Base-by-base conservation (phyloP, 2,888 invertebrate species). In the Ecdyonurus torrentis region DNA sequence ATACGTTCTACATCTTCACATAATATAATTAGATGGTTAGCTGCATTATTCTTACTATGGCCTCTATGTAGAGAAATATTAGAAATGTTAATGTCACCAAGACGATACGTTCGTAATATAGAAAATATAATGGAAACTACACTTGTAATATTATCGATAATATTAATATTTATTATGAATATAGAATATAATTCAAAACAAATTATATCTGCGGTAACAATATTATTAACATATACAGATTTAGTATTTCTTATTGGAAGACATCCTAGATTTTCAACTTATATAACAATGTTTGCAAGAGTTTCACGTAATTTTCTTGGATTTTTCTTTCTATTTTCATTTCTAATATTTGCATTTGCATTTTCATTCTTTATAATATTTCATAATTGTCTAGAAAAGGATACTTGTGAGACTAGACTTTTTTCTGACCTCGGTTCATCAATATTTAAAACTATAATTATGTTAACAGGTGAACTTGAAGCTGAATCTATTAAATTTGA, bases 381-480 rank as follows among this genome's bases (percentile, higher is more conserved):
- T 70, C 81, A 82, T 63, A 79, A 81, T 69, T 74, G 73, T 37
- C 66, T 59, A 25, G 55, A 22, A 19, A 20, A 23, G 22, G 37
- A 23, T 2, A 23, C 20, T 2, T 58, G 58, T 65, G n/a, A 25
- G 62, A 81, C 84, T 62, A 70, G 70, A 63, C 83, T 83, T 67
- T 90, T 91, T 68, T 77, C 79, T 1, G 81, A 84, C 72, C 86
- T 87, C 0, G 84, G 82, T 1, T 79, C 81, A 65, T 86, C 90
- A 0, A 71, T 90, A 52, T 88, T 91, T 68, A 91, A 91, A 75
- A 90, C 90, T 0, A 83, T 90, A 23, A 87, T 90, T 1, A 91
- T 91, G 91, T 77, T 90, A 67, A 90, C 91, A 0, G 91, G 91
- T 15, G 91, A 91, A 74, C 89, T 91, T 68, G 90, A 91, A 70